These are phyloP conservation scores for Agrotis segetum DNA, from an alignment of 2,888 invertebrate genomes.

Conservation along the genomic window DNA sequence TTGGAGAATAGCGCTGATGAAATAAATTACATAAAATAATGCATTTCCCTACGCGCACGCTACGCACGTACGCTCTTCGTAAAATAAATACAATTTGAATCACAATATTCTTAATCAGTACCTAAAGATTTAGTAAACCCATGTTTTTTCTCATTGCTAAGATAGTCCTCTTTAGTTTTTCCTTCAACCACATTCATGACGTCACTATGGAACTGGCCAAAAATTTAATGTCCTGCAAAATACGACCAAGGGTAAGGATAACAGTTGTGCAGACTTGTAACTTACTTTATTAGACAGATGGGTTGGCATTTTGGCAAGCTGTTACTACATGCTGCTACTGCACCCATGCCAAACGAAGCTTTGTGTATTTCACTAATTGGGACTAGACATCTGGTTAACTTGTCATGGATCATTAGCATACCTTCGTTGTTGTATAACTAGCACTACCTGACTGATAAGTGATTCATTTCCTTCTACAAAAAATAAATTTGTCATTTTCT, in stretches of 20 bases:
- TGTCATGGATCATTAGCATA: conserved; percentile 20
- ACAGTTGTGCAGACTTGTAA: conserved; percentile 41
- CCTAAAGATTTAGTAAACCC: neutral
- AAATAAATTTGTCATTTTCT: neutral
- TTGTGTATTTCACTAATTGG: conserved; percentile 47
- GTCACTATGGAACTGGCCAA: neutral
- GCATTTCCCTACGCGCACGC: no score
- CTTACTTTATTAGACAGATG: conserved; percentile 36
- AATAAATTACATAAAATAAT: no score
- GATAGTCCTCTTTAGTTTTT: neutral
- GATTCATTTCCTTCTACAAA: neutral
- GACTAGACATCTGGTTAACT: conserved; percentile 43
- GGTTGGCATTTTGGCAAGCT: conserved; percentile 51
- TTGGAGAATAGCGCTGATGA: no score
- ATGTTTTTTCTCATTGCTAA: neutral
- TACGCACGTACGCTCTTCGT: no score
- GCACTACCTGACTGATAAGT: neutral
- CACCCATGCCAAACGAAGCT: conserved; percentile 44
- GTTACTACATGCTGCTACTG: conserved; percentile 29
- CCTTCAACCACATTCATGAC: neutral
- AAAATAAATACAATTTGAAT: no score
- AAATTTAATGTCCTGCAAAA: neutral
- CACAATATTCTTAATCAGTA: neutral
- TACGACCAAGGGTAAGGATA: conserved; percentile 36
- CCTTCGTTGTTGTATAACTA: neutral